phyloP scores from a whole-genome alignment of 2,888 invertebrate species.

The Leptopilina drosophilae region DNA sequence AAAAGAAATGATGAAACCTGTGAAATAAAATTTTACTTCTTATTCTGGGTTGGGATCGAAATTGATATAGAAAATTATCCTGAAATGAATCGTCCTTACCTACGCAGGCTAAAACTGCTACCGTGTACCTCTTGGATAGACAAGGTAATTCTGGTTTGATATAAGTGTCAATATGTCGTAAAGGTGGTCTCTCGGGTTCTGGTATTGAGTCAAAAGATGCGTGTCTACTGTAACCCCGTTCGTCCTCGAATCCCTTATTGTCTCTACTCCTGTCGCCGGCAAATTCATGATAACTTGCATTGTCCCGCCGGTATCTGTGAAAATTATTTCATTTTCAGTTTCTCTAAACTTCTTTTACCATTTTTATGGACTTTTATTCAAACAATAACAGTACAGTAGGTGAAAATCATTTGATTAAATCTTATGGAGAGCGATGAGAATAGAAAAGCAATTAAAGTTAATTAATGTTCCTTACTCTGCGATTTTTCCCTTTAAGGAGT shows the following conservation, averaged over 20 bases:
- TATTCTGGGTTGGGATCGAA: no score
- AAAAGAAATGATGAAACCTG: conserved; percentile 94
- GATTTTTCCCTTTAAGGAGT: conserved; percentile 72
- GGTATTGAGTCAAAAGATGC: conserved; percentile 83
- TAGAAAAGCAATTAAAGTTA: not conserved
- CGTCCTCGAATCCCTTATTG: conserved; percentile 75
- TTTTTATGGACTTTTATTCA: no score
- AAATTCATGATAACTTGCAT: conserved; percentile 78
- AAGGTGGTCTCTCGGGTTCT: conserved; percentile 90
- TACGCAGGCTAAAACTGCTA: conserved; percentile 90
- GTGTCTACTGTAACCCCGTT: conserved; percentile 68
- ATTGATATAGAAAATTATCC: no score
- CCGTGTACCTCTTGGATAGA: conserved; percentile 90
- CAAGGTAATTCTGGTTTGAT: conserved; percentile 92
- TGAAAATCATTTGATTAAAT: not conserved
- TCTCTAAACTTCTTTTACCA: not conserved
- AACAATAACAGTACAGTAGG: no score
- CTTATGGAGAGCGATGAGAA: not conserved
- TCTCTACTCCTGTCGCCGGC: conserved; percentile 75
- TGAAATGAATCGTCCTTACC: conserved; percentile 77
- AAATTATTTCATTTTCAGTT: not conserved
- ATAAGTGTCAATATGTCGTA: conserved; percentile 92
- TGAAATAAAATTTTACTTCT: not conserved
- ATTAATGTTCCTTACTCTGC: conserved; percentile 65
- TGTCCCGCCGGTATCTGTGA: conserved; percentile 49